Evolutionary conservation across 1,140 invertebrate species (phyloP), one percentile per base, ranked within the genome.

Genomic region (Ceratina japonica): DNA sequence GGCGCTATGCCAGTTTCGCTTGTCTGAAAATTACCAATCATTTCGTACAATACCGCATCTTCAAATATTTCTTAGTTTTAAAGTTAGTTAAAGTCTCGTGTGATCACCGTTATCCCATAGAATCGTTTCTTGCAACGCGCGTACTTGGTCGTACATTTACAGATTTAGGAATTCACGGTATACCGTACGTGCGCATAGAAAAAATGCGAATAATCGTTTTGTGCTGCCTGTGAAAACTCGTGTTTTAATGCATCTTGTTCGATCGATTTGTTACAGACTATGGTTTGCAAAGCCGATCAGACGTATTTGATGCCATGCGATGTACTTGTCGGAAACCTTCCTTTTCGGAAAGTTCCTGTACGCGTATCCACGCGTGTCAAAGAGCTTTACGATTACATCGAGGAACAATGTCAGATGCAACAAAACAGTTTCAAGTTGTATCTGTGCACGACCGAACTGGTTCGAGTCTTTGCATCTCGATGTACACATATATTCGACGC

Each of bases 271-370:
- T 84, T 80, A 69, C 82, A 90, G 88, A 88, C 85, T 76, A 91
- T 92, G 90, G 88, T 91, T 80, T 90, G 89, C 86, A 86, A 75
- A 71, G 80, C 72, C 61, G 91, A 87, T 76, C 91, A 93, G 64
- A 86, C 93, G 81, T 95, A 94, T 87, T 92, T 93, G 70, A 91
- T 95, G 61, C 91, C 92, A 51, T 94, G 75, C 59, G 51, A 65
- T 74, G 18, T 78, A 22, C 72, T 68, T 20, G 72, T 22, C 75
- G 81, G 20, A 37, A 56, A 56, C 54, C 44, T 24, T 44, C 49
- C 54, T 44, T 61, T 13, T 22, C 54, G 72, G 15, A 77, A 58
- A 56, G 49, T 75, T 56, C 2, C 56, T 7, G 22, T 85, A 63
- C 5, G 22, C 61, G 49, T 58, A 64, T 75, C 75, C 13, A 87